These are phyloP conservation scores for Rhopilema esculentum DNA, from an alignment of 30 jellyfish, hydroid and myxozoan species.

Conservation along the genomic window DNA sequence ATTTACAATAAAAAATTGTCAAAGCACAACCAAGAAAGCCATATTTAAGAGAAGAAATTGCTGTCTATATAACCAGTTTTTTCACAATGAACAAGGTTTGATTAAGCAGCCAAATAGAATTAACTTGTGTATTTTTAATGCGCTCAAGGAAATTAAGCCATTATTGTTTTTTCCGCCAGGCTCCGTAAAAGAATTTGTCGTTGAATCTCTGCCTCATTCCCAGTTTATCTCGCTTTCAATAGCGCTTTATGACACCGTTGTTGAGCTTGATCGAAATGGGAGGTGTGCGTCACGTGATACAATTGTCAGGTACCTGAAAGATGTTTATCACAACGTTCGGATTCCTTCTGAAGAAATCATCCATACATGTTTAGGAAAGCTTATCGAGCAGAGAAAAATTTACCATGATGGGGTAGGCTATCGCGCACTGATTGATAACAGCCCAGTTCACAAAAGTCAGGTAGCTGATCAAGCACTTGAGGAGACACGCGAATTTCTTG, in stretches of 20 bases:
- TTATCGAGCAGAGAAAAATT: slow-evolving; percentile 68
- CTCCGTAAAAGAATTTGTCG: slow-evolving; percentile 67
- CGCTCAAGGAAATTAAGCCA: neutral
- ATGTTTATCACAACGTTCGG: slow-evolving; percentile 69
- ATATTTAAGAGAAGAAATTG: neutral
- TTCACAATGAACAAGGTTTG: neutral
- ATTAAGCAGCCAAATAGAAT: neutral
- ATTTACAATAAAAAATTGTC: too few species aligned
- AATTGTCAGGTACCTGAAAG: slow-evolving; percentile 62
- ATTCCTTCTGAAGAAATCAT: slow-evolving; percentile 70
- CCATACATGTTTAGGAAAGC: slow-evolving; percentile 77
- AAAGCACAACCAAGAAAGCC: too few species aligned
- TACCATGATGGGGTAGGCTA: slow-evolving; percentile 92
- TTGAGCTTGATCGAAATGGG: slow-evolving; percentile 79
- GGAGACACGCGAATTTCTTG: slow-evolving; percentile 10
- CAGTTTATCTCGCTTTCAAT: slow-evolving; percentile 86
- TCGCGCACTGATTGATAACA: slow-evolving; percentile 67
- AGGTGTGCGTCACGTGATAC: slow-evolving; percentile 73
- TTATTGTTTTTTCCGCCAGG: slow-evolving; percentile 51
- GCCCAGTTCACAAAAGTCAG: slow-evolving; percentile 49
- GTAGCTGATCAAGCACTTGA: neutral
- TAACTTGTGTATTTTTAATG: too few species aligned
- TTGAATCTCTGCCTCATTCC: slow-evolving; percentile 81
- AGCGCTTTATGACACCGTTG: slow-evolving; percentile 74
- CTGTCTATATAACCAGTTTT: neutral